Percentiles rank a stretch among this genome's conserved stretches.
These are phyloP conservation scores for Parnassius mnemosyne DNA, from an alignment of 2,888 invertebrate species.

Conservation along the genomic window DNA sequence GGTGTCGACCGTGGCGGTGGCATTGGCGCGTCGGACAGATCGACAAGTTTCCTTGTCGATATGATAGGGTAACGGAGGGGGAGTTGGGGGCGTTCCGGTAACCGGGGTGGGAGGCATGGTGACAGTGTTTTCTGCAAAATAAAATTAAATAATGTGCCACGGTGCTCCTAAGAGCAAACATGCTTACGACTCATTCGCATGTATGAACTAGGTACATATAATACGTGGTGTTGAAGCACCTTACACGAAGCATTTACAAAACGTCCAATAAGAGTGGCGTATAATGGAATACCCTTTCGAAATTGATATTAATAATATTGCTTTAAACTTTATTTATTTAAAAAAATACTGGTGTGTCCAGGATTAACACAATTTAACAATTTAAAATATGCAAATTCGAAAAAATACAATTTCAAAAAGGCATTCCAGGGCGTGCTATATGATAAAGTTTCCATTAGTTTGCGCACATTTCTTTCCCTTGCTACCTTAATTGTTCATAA, in stretches of 20 bases:
- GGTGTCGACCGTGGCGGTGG: slow-evolving; percentile 62
- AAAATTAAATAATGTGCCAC: slow-evolving; percentile 72
- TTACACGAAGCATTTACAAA: slow-evolving; percentile 13
- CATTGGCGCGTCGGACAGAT: slow-evolving; percentile 66
- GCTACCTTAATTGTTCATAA: too few relatives aligned
- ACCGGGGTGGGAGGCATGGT: slow-evolving; percentile 69
- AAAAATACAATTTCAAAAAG: neutral
- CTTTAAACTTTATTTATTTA: neutral
- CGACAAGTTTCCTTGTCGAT: slow-evolving; percentile 69
- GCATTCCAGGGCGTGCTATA: neutral
- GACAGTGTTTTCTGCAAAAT: slow-evolving; percentile 76
- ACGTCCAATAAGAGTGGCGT: slow-evolving; percentile 1
- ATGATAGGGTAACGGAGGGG: slow-evolving; percentile 70
- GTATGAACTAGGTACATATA: slow-evolving; percentile 18
- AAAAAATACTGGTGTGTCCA: neutral
- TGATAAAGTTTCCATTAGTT: slow-evolving; percentile 23
- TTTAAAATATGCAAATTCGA: too few relatives aligned
- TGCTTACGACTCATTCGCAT: slow-evolving; percentile 41
- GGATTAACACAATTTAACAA: too few relatives aligned
- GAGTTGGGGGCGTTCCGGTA: slow-evolving; percentile 71
- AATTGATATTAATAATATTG: neutral
- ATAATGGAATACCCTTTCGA: neutral
- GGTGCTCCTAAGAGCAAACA: slow-evolving; percentile 64
- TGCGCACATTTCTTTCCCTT: too few relatives aligned
- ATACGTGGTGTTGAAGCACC: slow-evolving; percentile 10